Conservation (phyloP, 1,140 invertebrate species). For the Papilio polyxenes region DNA sequence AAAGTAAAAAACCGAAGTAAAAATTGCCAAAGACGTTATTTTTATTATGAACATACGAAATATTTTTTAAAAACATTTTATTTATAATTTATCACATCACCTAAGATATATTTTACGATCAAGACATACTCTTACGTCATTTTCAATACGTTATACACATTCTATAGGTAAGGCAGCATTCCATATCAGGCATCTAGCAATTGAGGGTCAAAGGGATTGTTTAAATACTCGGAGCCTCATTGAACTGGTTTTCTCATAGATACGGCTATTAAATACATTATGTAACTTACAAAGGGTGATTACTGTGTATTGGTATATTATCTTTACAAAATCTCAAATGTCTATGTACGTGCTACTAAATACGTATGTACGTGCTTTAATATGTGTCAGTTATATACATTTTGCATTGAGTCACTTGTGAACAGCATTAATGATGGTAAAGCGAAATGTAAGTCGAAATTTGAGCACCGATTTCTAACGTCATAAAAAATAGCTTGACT, state of each 20-base stretch:
- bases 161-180: not conserved
- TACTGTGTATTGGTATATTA: not conserved
- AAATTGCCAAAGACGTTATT: too few species aligned
- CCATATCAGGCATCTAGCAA: constrained; percentile 10
- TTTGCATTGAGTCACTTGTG: too few species aligned
- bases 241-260: constrained; percentile 17
- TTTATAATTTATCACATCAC: too few species aligned
- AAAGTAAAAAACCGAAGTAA: too few species aligned
- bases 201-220: constrained; percentile 23
- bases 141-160: not conserved
- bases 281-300: not conserved
- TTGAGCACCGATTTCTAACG: not conserved
- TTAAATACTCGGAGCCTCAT: constrained; percentile 16
- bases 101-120: not conserved
- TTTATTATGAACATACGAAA: too few species aligned
- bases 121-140: not conserved
- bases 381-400: too few species aligned
- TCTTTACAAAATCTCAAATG: not conserved
- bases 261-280: constrained; percentile 10
- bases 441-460: not conserved
- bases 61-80: too few species aligned
- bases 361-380: too few species aligned
- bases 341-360: too few species aligned
- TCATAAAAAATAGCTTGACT: not conserved
- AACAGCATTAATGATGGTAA: not conserved